Conservation (phyloP, 1,140 invertebrate species). For the Bombus fervidus region DNA sequence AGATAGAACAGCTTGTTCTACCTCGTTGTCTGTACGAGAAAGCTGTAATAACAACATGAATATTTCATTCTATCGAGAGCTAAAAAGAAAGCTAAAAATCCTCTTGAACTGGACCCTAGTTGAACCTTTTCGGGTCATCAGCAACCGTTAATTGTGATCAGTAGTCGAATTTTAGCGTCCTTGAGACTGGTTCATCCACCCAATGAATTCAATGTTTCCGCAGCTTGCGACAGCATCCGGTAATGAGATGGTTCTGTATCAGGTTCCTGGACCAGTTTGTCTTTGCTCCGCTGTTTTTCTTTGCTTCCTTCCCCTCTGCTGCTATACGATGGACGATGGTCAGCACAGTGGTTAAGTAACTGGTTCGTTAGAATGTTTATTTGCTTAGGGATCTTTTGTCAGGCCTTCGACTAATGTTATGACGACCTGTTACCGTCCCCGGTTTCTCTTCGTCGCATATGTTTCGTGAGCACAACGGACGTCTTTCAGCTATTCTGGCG, state of each 20-base stretch:
- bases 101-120: constrained; percentile 29
- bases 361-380: constrained; percentile 83
- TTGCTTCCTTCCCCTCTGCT: constrained; percentile 54
- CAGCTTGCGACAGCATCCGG: constrained; percentile 73
- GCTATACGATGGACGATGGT: constrained; percentile 60
- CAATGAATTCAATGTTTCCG: constrained; percentile 69
- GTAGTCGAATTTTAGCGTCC: constrained; percentile 52
- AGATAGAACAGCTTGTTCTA: neutral
- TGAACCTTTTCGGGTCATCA: constrained; percentile 63
- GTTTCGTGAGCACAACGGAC: constrained; percentile 46
- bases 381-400: constrained; percentile 79
- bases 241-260: constrained; percentile 66
- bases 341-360: constrained; percentile 79
- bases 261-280: constrained; percentile 67
- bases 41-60: constrained; percentile 74
- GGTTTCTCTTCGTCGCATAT: constrained; percentile 58
- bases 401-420: constrained; percentile 76
- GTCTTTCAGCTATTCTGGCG: constrained; percentile 46
- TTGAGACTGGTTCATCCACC: constrained; percentile 64
- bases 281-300: constrained; percentile 73
- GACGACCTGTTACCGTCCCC: constrained; percentile 79
- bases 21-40: neutral
- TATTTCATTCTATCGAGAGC: constrained; percentile 64
- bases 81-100: constrained; percentile 1
- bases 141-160: constrained; percentile 59